Base-by-base conservation (phyloP, 2,888 invertebrate species). In the Dilophus febrilis region DNA sequence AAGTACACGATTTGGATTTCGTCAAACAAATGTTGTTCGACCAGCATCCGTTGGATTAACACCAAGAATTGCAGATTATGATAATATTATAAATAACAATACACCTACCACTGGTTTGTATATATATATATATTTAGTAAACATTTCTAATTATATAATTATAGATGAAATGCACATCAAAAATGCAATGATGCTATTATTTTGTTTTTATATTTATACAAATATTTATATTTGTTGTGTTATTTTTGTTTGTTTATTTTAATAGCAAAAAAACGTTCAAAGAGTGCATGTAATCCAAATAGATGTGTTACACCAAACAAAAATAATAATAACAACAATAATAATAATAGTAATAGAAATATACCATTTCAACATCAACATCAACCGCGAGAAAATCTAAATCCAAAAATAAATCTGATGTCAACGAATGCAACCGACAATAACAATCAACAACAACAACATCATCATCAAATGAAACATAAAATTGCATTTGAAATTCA, bases 1-100 rank as follows among this genome's bases (percentile, higher is more conserved):
- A 44, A 70, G 73, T 28, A 80, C 76, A 59, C 74, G 83, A 54
- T 84, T 83, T 61, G 83, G 83, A 50, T 83, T 80, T 65, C 71
- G 81, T 52, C 77, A 77, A 55, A 55, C 65, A 4, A 53, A 51
- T 46, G 40, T 53, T 38, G 52, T 55, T 31, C 52, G 62, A 31
- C 69, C 68, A 50, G 59, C 67, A n/a, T 67, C 71, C 45, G 69
- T 69, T 49, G 56, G 59, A 18, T 71, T 78, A 55, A 72, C 76
- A 42, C 75, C 77, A 52, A 74, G 72, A 59, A 74, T 78, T 39
- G 70, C 70, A 31, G 78, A 81, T 59, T 48, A 65, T 66, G 57
- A 60, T 53, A 38, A 54, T 53, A 60, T 17, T 50, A 54, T 45
- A 66, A 67, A 51, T 67, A 68, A 47, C 67, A 67, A 51, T 70